A percentile compares a stretch with the other conserved stretches of the same genome.
phyloP scores from a whole-genome alignment of 30 jellyfish, hydroid and myxozoan species.

The Hydra vulgaris region DNA sequence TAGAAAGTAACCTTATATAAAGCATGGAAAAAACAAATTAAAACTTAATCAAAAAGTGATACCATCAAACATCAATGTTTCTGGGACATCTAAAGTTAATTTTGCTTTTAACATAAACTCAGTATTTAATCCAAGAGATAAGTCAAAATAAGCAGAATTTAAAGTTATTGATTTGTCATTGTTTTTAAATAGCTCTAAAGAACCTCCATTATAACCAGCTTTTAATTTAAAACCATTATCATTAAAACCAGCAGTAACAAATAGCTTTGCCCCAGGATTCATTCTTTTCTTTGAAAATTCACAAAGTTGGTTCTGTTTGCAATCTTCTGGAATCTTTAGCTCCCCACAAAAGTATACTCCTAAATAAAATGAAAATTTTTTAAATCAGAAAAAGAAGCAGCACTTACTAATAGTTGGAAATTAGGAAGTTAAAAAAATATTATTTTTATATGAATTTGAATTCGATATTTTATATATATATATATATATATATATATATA shows the following conservation, averaged over 20 bases:
- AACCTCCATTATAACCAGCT: slow-evolving; percentile 53
- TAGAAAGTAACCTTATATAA: no score
- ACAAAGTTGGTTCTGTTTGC: slow-evolving; percentile 62
- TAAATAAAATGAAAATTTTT: background rate
- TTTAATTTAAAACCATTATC: slow-evolving; percentile 49
- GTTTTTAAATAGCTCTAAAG: slow-evolving; percentile 8
- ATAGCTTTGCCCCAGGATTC: slow-evolving; percentile 21
- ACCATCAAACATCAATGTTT: background rate
- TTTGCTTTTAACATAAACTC: background rate
- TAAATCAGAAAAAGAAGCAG: no score
- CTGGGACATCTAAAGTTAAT: background rate
- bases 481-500: no score
- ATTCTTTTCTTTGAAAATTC: slow-evolving; percentile 42
- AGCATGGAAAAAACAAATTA: no score
- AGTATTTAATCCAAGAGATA: background rate
- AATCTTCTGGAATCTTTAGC: slow-evolving; percentile 62
- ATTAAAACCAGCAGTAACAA: slow-evolving; percentile 31
- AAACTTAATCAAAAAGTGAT: no score
- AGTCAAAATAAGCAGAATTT: background rate
- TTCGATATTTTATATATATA: no score
- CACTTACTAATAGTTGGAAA: no score
- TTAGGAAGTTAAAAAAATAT: no score
- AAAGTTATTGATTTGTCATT: background rate
- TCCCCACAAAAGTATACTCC: slow-evolving; percentile 56
- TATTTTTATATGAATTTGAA: no score